Evolutionary conservation across 2,888 invertebrate genomes (phyloP), one percentile per base, ranked within the genome.

Genomic region (Microlaimidae sp.): DNA sequence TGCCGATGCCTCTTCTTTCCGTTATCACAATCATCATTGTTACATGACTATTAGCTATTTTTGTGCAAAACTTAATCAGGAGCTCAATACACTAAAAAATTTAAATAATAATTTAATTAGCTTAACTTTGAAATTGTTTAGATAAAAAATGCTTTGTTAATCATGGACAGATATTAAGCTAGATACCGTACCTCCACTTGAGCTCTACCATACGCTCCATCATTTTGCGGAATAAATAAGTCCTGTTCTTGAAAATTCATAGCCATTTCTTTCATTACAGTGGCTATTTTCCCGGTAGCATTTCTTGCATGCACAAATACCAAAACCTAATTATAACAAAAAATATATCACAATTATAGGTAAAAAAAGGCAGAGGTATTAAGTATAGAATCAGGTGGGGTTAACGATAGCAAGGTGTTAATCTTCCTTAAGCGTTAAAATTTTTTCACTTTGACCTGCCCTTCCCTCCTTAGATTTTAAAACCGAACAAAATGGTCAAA

Each of bases 231-330:
- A 0, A 76, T 75, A 62, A 88, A 88, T 13, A 79, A 62, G 21
- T 80, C 77, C 1, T 81, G 73, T 10, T 84, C 81, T 0, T 81
- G 82, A 60, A 81, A 80, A 64, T 82, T 80, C 50, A 80, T 78
- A 0, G 90, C 88, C 57, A 82, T 71, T 63, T 92, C 89, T 56
- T 82, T 80, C 1, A 99, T 71, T 2, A 81, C 78, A 63, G 81
- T 81, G 0, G 93, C 95, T 0, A 88, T 86, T 52, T 83, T 78
- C 29, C 85, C 82, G 0, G 97, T 99, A 10, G 90, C 88, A 76
- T 93, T 95, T 26, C 97, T 79, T 0, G 95, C 90, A 72, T 97
- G 95, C 0, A 97, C 95, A 72, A 97, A 97, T 1, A 97, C 88
- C 88, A 97, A 90, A 0, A 87, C 79, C 76, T 78, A 60, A 29